Evolutionary conservation across 2,797 vertebrate species (phyloP).

Genomic region (Pseudomugil tenellus): DNA sequence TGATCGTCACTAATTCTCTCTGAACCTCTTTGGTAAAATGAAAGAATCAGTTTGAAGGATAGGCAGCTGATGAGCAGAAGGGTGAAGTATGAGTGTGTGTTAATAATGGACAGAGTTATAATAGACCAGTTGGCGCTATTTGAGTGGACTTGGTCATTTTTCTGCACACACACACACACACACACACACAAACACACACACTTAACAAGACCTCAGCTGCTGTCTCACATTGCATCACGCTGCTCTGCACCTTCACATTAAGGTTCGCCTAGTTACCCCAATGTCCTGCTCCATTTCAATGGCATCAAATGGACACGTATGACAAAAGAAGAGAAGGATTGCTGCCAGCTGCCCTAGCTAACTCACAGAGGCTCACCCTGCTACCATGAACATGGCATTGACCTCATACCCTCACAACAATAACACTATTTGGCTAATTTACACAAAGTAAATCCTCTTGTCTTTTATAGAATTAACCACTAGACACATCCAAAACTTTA

Average conservation of each 20-base stretch:
- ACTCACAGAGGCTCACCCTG: slow-evolving; percentile 52
- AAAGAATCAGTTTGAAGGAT: slow-evolving; percentile 47
- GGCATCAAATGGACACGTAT: slow-evolving; percentile 75
- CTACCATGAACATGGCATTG: slow-evolving; percentile 67
- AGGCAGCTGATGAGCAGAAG: slow-evolving; percentile 45
- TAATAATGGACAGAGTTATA: slow-evolving; percentile 55
- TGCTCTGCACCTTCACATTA: slow-evolving; percentile 79
- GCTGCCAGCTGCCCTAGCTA: slow-evolving; percentile 75
- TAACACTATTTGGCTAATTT: slow-evolving; percentile 62
- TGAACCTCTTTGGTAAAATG: slow-evolving; percentile 21
- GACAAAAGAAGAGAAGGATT: slow-evolving; percentile 75
- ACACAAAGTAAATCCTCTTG: slow-evolving; percentile 63
- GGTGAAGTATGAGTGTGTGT: slow-evolving; percentile 53
- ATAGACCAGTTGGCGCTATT: slow-evolving; percentile 53
- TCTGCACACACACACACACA: slow-evolving; percentile 35
- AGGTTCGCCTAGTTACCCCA: slow-evolving; percentile 62
- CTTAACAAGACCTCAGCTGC: slow-evolving; percentile 66
- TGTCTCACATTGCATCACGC: slow-evolving; percentile 81
- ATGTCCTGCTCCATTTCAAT: slow-evolving; percentile 72
- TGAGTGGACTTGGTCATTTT: slow-evolving; percentile 57
- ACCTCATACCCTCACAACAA: slow-evolving; percentile 56
- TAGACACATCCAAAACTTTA: slow-evolving; percentile 42
- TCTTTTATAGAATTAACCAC: slow-evolving; percentile 49
- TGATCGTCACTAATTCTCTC: slow-evolving; percentile 9
- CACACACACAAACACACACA: slow-evolving; percentile 27